Evolutionary conservation across 92 coral and sea anemone genomes (phyloP).

Genomic region (Bergia puertoricense): DNA sequence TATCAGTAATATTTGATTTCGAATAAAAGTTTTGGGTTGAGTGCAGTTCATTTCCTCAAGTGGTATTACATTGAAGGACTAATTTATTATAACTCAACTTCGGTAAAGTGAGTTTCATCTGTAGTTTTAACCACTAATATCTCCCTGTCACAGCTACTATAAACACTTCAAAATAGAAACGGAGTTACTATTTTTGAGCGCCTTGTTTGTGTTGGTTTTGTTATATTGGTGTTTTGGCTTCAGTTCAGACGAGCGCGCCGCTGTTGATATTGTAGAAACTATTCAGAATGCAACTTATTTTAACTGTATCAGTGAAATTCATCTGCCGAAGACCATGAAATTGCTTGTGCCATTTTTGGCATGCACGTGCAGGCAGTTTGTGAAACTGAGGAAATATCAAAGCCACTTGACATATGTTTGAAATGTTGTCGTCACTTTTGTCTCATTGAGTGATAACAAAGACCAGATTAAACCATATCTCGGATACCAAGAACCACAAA

Average conservation of each 20-base stretch:
- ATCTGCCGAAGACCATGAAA: not conserved
- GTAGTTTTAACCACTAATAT: not conserved
- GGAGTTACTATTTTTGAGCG: conserved; percentile 1
- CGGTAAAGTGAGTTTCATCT: conserved; percentile 5
- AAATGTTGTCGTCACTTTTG: not conserved
- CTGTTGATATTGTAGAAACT: not conserved
- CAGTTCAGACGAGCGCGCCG: not conserved
- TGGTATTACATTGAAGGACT: not conserved
- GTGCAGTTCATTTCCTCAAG: not conserved
- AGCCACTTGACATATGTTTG: conserved; percentile 3
- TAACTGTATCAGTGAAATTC: not conserved
- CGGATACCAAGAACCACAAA: conserved; percentile 20
- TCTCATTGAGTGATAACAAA: not conserved
- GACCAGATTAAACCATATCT: not conserved
- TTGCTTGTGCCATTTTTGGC: not conserved
- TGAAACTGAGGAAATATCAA: conserved; percentile 1
- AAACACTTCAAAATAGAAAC: not conserved
- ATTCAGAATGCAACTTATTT: not conserved
- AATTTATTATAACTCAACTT: not conserved
- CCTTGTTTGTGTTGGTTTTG: not conserved
- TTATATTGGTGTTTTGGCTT: not conserved
- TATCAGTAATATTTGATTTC: not conserved
- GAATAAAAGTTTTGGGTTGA: not conserved
- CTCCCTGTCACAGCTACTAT: not conserved
- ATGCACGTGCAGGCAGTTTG: not conserved